These are phyloP conservation scores for Heterodera schachtii DNA, from an alignment of 1,140 invertebrate genomes.

Conservation along the genomic window DNA sequence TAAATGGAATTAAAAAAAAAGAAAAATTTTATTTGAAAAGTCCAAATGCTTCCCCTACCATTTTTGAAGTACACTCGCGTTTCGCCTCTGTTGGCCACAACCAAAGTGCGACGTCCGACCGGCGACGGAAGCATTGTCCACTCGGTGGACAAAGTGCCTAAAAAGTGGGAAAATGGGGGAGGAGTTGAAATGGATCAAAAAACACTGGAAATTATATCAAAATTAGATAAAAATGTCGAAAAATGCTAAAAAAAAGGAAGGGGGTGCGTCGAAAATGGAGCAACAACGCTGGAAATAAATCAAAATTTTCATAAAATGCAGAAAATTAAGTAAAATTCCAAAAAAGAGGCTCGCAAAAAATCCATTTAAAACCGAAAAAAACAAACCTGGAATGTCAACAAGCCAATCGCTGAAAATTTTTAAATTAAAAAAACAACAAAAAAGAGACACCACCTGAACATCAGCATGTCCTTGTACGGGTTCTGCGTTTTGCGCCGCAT, in stretches of 20 bases:
- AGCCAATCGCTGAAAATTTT: conserved; percentile 38
- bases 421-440: too few species aligned
- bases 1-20: not conserved
- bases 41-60: not conserved
- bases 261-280: too few species aligned
- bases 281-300: too few species aligned
- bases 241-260: too few species aligned
- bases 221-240: too few species aligned
- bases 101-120: conserved; percentile 22
- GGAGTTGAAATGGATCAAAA: too few species aligned
- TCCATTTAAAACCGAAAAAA: not conserved
- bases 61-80: conserved; percentile 29
- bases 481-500: not conserved
- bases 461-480: conserved; percentile 7
- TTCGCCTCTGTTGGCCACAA: conserved; percentile 25
- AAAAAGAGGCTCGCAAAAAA: too few species aligned
- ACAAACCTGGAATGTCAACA: conserved; percentile 37
- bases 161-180: too few species aligned
- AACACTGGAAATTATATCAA: too few species aligned
- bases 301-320: too few species aligned
- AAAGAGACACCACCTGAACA: conserved; percentile 2
- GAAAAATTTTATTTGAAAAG: not conserved
- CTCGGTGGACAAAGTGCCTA: conserved; percentile 27
- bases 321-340: too few species aligned
- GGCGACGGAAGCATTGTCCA: conserved; percentile 39